Evolutionary conservation across 2,797 vertebrate species (phyloP).

Genomic region (Tarsius wallacei): DNA sequence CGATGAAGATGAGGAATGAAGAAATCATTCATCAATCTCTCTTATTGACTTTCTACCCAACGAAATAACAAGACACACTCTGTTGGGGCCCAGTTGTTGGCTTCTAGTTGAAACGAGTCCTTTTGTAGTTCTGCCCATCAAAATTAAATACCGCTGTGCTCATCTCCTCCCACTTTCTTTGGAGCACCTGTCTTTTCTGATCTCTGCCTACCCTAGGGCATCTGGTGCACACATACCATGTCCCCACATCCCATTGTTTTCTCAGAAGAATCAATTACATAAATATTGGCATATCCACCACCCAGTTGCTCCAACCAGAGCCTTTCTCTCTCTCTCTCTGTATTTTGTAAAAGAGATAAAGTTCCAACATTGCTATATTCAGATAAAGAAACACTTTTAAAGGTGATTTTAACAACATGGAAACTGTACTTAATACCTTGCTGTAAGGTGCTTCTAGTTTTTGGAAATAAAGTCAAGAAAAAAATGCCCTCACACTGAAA

Average conservation of each 20-base stretch:
- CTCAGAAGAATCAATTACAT: not conserved
- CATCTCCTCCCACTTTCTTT: not conserved
- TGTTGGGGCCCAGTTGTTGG: not conserved
- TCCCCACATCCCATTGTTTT: not conserved
- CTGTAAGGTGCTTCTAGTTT: not conserved
- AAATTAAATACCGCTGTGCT: not conserved
- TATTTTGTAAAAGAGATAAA: not conserved
- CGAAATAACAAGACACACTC: conserved; percentile 31
- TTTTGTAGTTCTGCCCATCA: not conserved
- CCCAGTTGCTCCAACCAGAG: not conserved
- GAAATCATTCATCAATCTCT: not conserved
- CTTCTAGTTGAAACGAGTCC: not conserved
- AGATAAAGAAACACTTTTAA: not conserved
- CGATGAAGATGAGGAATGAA: not conserved
- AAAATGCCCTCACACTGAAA: not conserved
- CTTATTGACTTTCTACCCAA: not conserved
- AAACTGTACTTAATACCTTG: not conserved
- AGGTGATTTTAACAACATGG: not conserved
- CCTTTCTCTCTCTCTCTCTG: not conserved
- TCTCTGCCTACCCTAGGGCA: not conserved
- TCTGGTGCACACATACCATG: not conserved
- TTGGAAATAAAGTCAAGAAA: not conserved
- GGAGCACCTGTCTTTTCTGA: conserved; percentile 5
- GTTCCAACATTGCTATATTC: not conserved
- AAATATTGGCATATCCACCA: not conserved